phyloP scores from a whole-genome alignment of 2,888 invertebrate genomes.

The Synergus umbraculus region DNA sequence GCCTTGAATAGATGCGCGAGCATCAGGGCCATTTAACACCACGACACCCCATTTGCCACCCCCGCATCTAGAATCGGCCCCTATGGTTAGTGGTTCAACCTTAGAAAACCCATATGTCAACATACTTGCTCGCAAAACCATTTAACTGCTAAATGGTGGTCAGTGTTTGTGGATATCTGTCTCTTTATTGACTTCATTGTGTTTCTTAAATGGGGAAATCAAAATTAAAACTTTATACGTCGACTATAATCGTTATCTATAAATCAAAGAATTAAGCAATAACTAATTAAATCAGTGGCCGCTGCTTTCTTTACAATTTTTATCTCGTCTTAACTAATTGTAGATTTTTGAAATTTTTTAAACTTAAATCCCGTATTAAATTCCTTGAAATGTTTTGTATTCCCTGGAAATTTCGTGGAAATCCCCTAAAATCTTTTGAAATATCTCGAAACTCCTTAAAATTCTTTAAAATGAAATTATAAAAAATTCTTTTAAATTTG shows the following conservation, averaged over 20 bases:
- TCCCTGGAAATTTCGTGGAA: too few relatives aligned
- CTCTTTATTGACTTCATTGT: neutral
- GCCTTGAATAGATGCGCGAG: conserved; percentile 59
- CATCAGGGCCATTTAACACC: conserved; percentile 69
- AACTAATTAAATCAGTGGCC: too few relatives aligned
- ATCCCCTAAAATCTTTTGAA: too few relatives aligned
- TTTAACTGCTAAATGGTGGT: conserved; percentile 23
- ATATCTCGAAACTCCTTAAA: too few relatives aligned
- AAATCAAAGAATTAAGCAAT: neutral
- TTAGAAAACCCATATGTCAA: conserved; percentile 66
- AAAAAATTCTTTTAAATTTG: neutral
- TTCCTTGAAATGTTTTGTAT: too few relatives aligned
- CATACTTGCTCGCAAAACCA: conserved; percentile 34
- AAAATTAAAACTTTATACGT: neutral
- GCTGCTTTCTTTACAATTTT: too few relatives aligned
- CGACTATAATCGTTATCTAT: neutral
- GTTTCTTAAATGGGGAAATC: conserved; percentile 10
- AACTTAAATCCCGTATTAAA: too few relatives aligned
- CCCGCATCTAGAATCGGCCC: conserved; percentile 58
- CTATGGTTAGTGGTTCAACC: conserved; percentile 57
- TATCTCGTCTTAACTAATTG: too few relatives aligned
- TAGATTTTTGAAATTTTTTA: too few relatives aligned
- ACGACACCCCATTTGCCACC: conserved; percentile 69
- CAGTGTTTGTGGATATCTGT: conserved; percentile 5
- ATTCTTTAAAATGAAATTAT: too few relatives aligned